Evolutionary conservation across 2,888 invertebrate species (phyloP).

Genomic region (Sarcophaga variegata): DNA sequence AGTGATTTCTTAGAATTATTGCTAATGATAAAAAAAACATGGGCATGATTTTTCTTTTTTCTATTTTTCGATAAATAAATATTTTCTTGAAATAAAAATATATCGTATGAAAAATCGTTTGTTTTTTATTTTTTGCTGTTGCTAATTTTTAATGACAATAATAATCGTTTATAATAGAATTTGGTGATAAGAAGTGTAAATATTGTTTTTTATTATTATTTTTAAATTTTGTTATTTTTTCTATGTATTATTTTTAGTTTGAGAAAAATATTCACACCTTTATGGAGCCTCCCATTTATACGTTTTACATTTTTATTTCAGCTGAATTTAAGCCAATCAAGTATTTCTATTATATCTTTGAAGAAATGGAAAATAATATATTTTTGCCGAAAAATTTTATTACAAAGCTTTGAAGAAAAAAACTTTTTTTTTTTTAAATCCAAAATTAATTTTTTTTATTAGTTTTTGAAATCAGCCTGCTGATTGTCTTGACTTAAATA

Average conservation of each 20-base stretch:
- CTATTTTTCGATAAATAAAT: neutral
- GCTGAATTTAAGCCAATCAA: neutral
- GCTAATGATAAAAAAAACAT: slow-evolving; percentile 4
- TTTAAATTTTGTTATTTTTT: neutral
- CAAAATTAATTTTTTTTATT: too few relatives aligned
- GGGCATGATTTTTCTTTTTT: slow-evolving; percentile 3
- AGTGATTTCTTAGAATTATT: slow-evolving; percentile 39
- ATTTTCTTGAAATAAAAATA: neutral
- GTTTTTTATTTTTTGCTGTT: neutral
- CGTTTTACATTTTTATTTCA: neutral
- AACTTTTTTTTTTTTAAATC: too few relatives aligned
- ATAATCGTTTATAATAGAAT: neutral
- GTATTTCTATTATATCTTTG: neutral
- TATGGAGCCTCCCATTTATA: neutral
- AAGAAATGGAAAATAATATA: neutral
- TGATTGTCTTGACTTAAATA: too few relatives aligned
- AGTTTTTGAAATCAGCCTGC: too few relatives aligned
- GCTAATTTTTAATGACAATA: slow-evolving; percentile 44
- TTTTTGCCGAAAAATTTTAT: neutral
- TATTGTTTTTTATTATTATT: neutral
- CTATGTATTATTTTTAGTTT: neutral
- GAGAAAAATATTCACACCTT: neutral
- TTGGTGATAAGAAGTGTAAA: slow-evolving; percentile 28
- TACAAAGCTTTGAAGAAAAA: too few relatives aligned
- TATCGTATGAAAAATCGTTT: neutral